Evolutionary conservation across 2,888 invertebrate species (phyloP).

Genomic region (Xestobium rufovillosum): DNA sequence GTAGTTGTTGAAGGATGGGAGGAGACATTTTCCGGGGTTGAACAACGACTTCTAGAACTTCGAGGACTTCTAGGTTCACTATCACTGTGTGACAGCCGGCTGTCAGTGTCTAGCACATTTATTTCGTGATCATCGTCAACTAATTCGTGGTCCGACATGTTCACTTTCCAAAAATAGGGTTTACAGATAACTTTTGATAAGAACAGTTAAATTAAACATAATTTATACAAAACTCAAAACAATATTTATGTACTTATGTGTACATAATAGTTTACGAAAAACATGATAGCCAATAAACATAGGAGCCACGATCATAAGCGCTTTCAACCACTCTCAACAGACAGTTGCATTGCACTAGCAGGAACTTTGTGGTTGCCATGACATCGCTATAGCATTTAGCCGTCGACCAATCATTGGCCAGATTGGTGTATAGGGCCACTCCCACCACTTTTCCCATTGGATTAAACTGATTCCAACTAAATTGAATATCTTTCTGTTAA

Average conservation of each 20-base stretch:
- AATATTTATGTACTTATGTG: no score
- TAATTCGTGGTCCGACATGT: constrained; percentile 42
- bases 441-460: constrained; percentile 42
- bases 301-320: no score
- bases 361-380: constrained; percentile 42
- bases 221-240: no score
- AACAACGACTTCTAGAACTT: constrained; percentile 34
- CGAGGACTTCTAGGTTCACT: constrained; percentile 49
- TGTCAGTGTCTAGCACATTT: constrained; percentile 59
- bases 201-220: no score
- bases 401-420: constrained; percentile 39
- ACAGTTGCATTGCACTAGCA: constrained; percentile 35
- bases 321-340: constrained; percentile 20
- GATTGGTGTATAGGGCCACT: constrained; percentile 35
- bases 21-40: constrained; percentile 46
- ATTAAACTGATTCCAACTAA: constrained; percentile 44
- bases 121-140: constrained; percentile 61
- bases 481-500: constrained; percentile 46
- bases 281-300: no score
- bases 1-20: constrained; percentile 46
- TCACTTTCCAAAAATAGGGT: constrained; percentile 7
- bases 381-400: constrained; percentile 38
- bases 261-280: no score
- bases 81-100: constrained; percentile 54
- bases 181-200: no score